Conservation (phyloP, 2,888 invertebrate species). For the Mimumesa dahlbomi region DNA sequence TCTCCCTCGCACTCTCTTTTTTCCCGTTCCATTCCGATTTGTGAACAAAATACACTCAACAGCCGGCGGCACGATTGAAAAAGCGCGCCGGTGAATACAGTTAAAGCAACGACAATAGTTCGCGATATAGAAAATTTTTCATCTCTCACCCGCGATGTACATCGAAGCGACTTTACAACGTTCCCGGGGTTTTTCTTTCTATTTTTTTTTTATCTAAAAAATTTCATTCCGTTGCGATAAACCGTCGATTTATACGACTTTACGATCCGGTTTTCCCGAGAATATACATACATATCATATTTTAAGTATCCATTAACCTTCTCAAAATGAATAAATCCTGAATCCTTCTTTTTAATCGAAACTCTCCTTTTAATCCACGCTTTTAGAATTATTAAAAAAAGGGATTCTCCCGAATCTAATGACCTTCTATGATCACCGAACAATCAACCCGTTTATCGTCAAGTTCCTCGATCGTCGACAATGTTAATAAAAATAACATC, state of each 20-base stretch:
- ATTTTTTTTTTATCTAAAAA: neutral
- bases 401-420: too few species aligned
- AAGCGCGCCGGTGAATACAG: constrained; percentile 57
- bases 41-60: constrained; percentile 63
- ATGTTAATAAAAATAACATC: too few species aligned
- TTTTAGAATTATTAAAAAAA: too few species aligned
- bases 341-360: too few species aligned
- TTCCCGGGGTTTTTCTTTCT: constrained; percentile 12
- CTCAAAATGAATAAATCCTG: too few species aligned
- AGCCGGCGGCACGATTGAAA: constrained; percentile 64
- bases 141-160: constrained; percentile 49
- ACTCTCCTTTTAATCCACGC: too few species aligned
- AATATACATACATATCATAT: too few species aligned
- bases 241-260: constrained; percentile 27
- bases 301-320: too few species aligned
- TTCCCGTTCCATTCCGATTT: constrained; percentile 45
- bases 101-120: constrained; percentile 62
- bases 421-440: too few species aligned
- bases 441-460: too few species aligned
- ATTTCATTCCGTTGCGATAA: constrained; percentile 1
- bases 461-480: too few species aligned
- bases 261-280: too few species aligned
- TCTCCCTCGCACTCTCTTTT: neutral
- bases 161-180: constrained; percentile 47
- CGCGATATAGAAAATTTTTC: constrained; percentile 65